Evolutionary conservation across 2,797 vertebrate species (phyloP).

Genomic region (Emys orbicularis): DNA sequence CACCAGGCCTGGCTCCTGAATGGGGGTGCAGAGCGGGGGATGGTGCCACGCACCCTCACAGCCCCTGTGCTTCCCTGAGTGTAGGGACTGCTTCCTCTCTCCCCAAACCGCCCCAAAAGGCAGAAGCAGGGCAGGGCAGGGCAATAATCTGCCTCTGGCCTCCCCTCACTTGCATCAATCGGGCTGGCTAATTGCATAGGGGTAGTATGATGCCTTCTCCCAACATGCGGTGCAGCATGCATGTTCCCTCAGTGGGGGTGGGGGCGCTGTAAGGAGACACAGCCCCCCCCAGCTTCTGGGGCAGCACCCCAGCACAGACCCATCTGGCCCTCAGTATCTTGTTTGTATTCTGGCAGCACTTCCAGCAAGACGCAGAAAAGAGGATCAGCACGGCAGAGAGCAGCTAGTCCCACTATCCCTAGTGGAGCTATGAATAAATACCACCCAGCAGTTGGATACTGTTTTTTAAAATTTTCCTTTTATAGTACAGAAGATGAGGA

Average conservation of each 20-base stretch:
- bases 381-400: conserved; percentile 65
- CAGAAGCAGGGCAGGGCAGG: neutral
- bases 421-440: conserved; percentile 69
- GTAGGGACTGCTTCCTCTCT: neutral
- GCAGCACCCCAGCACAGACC: neutral
- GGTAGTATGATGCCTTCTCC: accelerated
- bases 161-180: no score
- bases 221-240: neutral
- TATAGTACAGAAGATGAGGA: conserved; percentile 54
- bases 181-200: neutral
- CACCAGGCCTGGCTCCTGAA: neutral
- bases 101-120: neutral
- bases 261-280: neutral
- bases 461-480: conserved; percentile 68
- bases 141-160: neutral
- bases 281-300: neutral
- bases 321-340: conserved; percentile 5
- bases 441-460: conserved; percentile 50
- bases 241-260: neutral
- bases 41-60: neutral
- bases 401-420: conserved; percentile 60
- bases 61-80: neutral
- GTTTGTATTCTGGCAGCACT: conserved; percentile 59
- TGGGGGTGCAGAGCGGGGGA: neutral
- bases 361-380: conserved; percentile 10